These are phyloP conservation scores for Pemphredon lugubris DNA, from an alignment of 2,888 invertebrate species.

Conservation along the genomic window DNA sequence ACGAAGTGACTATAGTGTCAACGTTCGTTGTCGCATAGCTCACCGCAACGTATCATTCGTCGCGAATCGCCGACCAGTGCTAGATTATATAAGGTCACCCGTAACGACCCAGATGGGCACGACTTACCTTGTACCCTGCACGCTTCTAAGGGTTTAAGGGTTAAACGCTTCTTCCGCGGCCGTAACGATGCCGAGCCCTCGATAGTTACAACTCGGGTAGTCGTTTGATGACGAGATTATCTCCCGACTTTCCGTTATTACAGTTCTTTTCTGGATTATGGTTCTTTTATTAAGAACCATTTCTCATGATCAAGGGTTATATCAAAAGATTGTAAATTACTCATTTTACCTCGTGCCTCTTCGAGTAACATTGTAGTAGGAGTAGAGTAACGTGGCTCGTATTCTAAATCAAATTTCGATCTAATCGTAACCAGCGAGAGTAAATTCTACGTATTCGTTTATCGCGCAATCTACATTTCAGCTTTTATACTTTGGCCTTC, in stretches of 20 bases:
- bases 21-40: slow-evolving; percentile 35
- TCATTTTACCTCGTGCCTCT: no score
- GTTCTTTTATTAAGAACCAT: neutral
- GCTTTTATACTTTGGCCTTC: slow-evolving; percentile 34
- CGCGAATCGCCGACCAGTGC: slow-evolving; percentile 61
- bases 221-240: slow-evolving; percentile 7
- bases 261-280: slow-evolving; percentile 11
- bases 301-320: no score
- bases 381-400: slow-evolving; percentile 19
- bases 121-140: slow-evolving; percentile 58
- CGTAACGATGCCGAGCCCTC: slow-evolving; percentile 1
- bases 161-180: slow-evolving; percentile 42
- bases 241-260: slow-evolving; percentile 34
- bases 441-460: slow-evolving; percentile 46
- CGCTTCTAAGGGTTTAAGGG: slow-evolving; percentile 52
- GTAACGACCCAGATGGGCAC: slow-evolving; percentile 68
- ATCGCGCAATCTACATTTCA: slow-evolving; percentile 46
- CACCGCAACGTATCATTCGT: slow-evolving; percentile 56
- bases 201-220: slow-evolving; percentile 24
- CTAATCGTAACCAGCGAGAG: slow-evolving; percentile 31
- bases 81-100: slow-evolving; percentile 71
- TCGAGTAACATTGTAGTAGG: no score
- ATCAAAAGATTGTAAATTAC: no score
- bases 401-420: slow-evolving; percentile 33
- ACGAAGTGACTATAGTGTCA: slow-evolving; percentile 23